Conservation (phyloP, 2,797 vertebrate genomes). For the Astyanax mexicanus region DNA sequence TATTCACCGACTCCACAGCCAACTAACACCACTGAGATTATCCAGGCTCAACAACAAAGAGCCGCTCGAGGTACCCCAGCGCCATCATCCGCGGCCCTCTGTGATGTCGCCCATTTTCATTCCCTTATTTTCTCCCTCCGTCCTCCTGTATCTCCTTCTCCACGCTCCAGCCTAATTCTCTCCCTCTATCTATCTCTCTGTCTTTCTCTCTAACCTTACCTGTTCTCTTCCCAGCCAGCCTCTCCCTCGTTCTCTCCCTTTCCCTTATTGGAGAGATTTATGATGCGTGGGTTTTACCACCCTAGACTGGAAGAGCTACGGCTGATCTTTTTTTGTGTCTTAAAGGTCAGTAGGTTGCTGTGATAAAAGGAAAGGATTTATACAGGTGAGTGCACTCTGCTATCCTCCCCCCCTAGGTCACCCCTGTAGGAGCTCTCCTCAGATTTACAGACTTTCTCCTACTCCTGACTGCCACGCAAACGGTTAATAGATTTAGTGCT, state of each 20-base stretch:
- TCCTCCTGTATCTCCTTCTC: constrained; percentile 3
- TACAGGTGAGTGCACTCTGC: constrained; percentile 32
- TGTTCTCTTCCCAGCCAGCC: background rate
- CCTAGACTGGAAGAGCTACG: constrained; percentile 32
- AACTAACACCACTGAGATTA: constrained; percentile 40
- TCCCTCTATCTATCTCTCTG: constrained; percentile 27
- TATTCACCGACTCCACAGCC: constrained; percentile 22
- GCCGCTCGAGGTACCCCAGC: constrained; percentile 7
- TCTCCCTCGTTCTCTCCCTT: constrained; percentile 7
- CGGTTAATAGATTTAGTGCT: constrained; percentile 31
- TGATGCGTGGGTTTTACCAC: constrained; percentile 36
- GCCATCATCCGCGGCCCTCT: constrained; percentile 11
- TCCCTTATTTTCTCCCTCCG: constrained; percentile 32
- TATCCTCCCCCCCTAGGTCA: constrained; percentile 39
- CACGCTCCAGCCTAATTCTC: constrained; percentile 14
- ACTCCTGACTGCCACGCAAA: constrained; percentile 2
- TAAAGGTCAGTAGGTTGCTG: constrained; percentile 39
- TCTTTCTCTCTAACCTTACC: constrained; percentile 35
- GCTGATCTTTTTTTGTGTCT: constrained; percentile 29
- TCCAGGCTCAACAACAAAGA: constrained; percentile 35
- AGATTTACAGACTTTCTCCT: constrained; percentile 26
- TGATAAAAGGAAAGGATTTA: constrained; percentile 39
- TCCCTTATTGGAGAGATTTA: constrained; percentile 49
- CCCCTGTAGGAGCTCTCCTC: constrained; percentile 36
- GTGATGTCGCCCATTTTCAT: background rate